Base-by-base conservation (phyloP, 2,888 invertebrate species). In the Sphaerophoria rueppellii region DNA sequence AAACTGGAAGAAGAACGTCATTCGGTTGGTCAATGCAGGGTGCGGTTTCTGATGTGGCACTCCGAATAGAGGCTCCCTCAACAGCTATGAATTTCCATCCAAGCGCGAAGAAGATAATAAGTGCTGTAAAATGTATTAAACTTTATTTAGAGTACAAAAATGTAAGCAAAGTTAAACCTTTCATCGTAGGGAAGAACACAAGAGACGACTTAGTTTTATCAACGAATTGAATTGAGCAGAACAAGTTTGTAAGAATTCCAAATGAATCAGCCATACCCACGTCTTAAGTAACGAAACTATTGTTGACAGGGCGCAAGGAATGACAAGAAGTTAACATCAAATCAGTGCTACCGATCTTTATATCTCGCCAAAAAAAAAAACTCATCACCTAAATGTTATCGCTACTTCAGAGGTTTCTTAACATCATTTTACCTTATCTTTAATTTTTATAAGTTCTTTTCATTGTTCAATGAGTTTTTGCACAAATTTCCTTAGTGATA, bases 301-400 rank as follows among this genome's bases (percentile, higher is more conserved):
- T 24, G 24, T 24, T 24, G 24, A 24, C 24, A 24, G 24, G 24
- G 24, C 24, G 2, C 24, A 24, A 24, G 2, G 24, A 24, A 24
- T 24, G 24, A 40, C 58, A 40, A 11, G 0, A 2, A 12, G 12
- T 3, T 6, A 63, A 34, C 48, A 65, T 50, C 35, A 67, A 50
- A 50, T 11, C 43, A 55, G 55, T 69, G 76, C 81, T 76, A 60
- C 72, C 16, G 61, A 46, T 32, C 7, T 9, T 54, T 6, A 48
- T 87, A 86, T 6, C 89, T 89, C 6, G 77, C 78, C 7, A 24
- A 24, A 89, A 90, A 74, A 24, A 24, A 89, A 90, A 74, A 86
- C 88, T 14, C 87, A 88, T 14, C 34, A 88, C 24, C 54, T 5
- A 0, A 89, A 89, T 72, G 89, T 11, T 37, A 78, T 4, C 58